Evolutionary conservation across 2,113 vertebrate genomes (phyloP).

Genomic region (Brachypteracias leptosomus): DNA sequence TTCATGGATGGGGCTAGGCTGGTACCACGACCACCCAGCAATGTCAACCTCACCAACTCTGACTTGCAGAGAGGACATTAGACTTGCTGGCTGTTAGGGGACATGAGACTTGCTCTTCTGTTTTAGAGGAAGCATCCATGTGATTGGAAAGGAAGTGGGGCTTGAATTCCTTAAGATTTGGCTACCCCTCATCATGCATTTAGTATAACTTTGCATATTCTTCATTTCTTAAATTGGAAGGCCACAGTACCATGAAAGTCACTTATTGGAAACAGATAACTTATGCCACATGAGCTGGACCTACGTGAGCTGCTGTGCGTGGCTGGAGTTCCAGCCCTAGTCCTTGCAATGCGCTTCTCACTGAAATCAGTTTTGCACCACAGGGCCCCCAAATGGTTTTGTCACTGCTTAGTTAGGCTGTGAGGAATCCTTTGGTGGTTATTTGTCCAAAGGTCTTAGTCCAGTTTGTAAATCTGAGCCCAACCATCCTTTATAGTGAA

Average conservation of each 20-base stretch:
- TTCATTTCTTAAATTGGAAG: neutral
- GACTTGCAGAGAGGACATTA: neutral
- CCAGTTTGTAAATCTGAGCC: neutral
- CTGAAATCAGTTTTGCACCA: neutral
- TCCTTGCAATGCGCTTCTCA: neutral
- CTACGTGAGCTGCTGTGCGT: neutral
- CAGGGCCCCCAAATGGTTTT: neutral
- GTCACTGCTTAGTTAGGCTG: neutral
- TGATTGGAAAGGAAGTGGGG: neutral
- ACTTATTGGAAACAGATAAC: neutral
- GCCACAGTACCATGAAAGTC: neutral
- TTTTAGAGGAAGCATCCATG: neutral
- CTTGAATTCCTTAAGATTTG: neutral
- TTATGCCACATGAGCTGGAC: neutral
- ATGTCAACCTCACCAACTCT: neutral
- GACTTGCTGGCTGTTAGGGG: neutral
- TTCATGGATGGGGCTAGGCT: neutral
- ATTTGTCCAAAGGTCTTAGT: neutral
- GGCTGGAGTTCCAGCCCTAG: neutral
- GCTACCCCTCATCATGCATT: neutral
- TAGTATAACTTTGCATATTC: neutral
- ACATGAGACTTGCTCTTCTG: neutral
- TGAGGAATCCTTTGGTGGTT: neutral
- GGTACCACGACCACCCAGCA: neutral
- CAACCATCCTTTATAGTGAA: neutral